Base-by-base conservation (phyloP, 2,113 vertebrate genomes). In the Hippocampus abdominalis region DNA sequence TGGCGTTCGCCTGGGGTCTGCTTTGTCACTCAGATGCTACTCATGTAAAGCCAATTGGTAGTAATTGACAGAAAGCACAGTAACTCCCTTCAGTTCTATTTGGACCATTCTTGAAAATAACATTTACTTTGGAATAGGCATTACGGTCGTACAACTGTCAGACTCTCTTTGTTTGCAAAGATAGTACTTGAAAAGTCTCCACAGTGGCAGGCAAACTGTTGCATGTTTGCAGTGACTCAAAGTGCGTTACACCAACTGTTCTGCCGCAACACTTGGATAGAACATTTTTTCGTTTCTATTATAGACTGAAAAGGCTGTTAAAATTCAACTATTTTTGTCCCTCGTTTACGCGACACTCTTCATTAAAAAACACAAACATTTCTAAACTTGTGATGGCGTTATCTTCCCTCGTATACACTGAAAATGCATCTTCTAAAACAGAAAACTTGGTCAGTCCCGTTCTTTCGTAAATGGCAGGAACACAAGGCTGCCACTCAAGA, bases 11-110 rank as follows among this genome's bases (percentile, higher is more conserved):
- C 59, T 63, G 54, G 67, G 67, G 63, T 29, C 69, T 8, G 39
- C 39, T 42, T 44, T 18, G 27, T 57, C 29, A 11, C 6, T 18
- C 48, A 1, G 16, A 20, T 51, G 48, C 48, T 61, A 15, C 39
- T 51, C 59, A 1, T 15, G 2, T 64, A 56, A 56, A 65, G 70
- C 29, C 60, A 70, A 72, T 64, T 70, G 70, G 66, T 46, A 51
- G n/a, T 18, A n/a, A 8, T 15, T 39, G 29, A 56, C 56, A 23
- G 23, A 8, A 27, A 27, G 20, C 54, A 57, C 54, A 57, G 11
- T 57, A 54, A 54, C 51, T 25, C 53, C 53, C 53, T 23, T 56
- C n/a, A 59, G 12, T 16, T 16, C n/a, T 23, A 5, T 25, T 23
- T 12, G 13, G 10, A n/a, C 27, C 23, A 57, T 57, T 15, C 9